Evolutionary conservation across 2,113 vertebrate genomes (phyloP).

Genomic region (Aviceda subcristata): DNA sequence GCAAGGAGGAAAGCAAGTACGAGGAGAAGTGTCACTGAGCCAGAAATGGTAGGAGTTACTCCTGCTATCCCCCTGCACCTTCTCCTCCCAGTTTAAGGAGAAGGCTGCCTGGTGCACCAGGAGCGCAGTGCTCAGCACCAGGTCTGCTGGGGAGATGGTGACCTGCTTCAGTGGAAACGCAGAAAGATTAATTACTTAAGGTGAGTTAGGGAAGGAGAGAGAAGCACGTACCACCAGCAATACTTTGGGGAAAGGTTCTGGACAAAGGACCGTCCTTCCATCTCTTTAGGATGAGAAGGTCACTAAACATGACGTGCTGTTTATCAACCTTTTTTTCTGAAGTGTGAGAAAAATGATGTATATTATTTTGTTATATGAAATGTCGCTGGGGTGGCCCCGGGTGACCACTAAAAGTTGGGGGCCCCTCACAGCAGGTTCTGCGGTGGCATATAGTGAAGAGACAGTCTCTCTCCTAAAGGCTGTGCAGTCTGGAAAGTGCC

Average conservation of each 20-base stretch:
- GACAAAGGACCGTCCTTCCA: not conserved
- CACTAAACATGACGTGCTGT: not conserved
- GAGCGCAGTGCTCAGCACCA: fast-evolving
- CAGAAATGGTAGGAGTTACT: not conserved
- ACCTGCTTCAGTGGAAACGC: not conserved
- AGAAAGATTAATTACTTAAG: not conserved
- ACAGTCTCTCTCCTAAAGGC: not conserved
- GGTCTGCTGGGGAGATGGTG: fast-evolving
- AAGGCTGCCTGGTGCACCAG: not conserved
- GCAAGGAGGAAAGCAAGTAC: not conserved
- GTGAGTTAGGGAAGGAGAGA: not conserved
- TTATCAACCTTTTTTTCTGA: not conserved
- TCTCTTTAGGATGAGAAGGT: not conserved
- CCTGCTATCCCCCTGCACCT: not conserved
- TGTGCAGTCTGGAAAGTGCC: not conserved
- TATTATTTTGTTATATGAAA: not conserved
- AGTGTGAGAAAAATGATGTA: not conserved
- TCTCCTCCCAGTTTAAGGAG: not conserved
- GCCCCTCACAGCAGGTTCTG: not conserved
- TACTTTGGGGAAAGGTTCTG: not conserved
- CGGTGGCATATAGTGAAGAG: not conserved
- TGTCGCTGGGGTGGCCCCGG: not conserved
- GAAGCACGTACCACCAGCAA: not conserved
- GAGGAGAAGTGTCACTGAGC: not conserved
- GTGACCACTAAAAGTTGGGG: not conserved